phyloP scores from a whole-genome alignment of 2,888 invertebrate species.

The Stenotaenia linearis region DNA sequence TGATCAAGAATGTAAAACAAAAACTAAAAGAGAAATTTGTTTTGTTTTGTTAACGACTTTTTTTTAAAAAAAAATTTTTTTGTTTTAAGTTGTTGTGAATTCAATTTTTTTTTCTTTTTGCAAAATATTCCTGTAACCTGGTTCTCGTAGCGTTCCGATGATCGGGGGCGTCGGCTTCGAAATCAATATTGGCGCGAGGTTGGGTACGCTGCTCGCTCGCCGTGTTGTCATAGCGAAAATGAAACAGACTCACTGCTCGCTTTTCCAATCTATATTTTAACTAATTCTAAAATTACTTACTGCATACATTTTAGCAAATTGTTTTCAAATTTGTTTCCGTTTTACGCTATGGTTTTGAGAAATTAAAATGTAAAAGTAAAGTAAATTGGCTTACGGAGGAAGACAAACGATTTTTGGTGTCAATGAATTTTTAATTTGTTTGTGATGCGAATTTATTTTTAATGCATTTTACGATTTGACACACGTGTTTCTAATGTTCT shows the following conservation, averaged over 20 bases:
- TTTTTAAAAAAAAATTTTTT: neutral
- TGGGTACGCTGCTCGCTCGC: conserved; percentile 4
- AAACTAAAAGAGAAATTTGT: no score
- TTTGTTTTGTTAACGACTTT: no score
- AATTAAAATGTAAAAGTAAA: neutral
- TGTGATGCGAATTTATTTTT: no score
- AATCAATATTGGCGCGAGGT: conserved; percentile 9
- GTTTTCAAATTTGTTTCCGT: neutral
- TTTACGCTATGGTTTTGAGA: neutral
- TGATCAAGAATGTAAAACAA: no score
- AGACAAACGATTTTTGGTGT: neutral
- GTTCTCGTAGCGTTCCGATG: neutral
- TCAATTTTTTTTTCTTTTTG: neutral
- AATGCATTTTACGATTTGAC: no score
- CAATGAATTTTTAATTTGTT: no score
- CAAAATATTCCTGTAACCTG: conserved; percentile 4
- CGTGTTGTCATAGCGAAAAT: conserved; percentile 9
- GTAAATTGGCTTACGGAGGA: neutral
- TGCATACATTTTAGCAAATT: neutral
- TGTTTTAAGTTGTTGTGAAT: neutral
- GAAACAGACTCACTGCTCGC: neutral
- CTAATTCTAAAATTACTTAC: neutral
- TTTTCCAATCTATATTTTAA: neutral
- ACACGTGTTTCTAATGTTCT: no score
- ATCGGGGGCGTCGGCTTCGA: conserved; percentile 9